These are phyloP conservation scores for Drosophila fuyamai DNA, from an alignment of 1,140 invertebrate species.

Conservation along the genomic window DNA sequence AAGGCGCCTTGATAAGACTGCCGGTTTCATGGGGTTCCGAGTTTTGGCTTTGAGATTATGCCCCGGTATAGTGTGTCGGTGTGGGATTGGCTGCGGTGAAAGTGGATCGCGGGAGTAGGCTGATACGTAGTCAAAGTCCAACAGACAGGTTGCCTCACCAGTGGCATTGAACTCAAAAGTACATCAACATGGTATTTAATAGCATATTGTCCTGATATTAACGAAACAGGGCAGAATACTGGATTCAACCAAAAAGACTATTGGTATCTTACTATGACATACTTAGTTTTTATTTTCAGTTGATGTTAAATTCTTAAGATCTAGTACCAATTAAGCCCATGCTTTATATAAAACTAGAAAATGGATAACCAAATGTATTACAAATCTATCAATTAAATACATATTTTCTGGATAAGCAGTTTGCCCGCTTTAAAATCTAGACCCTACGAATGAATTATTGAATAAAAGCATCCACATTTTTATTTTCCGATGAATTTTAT, in stretches of 20 bases:
- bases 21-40: constrained; percentile 8
- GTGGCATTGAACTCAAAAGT: not conserved
- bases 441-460: not conserved
- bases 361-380: too few relatives aligned
- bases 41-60: constrained; percentile 15
- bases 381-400: not conserved
- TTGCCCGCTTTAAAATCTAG: not conserved
- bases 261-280: too few relatives aligned
- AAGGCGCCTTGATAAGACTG: constrained; percentile 18
- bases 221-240: too few relatives aligned
- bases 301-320: too few relatives aligned
- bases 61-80: constrained; percentile 25
- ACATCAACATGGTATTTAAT: not conserved
- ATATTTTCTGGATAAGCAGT: not conserved
- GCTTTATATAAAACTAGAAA: too few relatives aligned
- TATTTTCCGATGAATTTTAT: not conserved
- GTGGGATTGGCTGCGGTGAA: constrained; percentile 38
- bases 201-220: not conserved
- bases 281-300: too few relatives aligned
- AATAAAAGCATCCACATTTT: not conserved
- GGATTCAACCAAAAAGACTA: too few relatives aligned
- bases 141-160: constrained; percentile 4
- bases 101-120: constrained; percentile 23
- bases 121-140: constrained; percentile 38
- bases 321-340: too few relatives aligned